These are phyloP conservation scores for Thripadectes ignobilis DNA, from an alignment of 2,797 vertebrate genomes.

Conservation along the genomic window DNA sequence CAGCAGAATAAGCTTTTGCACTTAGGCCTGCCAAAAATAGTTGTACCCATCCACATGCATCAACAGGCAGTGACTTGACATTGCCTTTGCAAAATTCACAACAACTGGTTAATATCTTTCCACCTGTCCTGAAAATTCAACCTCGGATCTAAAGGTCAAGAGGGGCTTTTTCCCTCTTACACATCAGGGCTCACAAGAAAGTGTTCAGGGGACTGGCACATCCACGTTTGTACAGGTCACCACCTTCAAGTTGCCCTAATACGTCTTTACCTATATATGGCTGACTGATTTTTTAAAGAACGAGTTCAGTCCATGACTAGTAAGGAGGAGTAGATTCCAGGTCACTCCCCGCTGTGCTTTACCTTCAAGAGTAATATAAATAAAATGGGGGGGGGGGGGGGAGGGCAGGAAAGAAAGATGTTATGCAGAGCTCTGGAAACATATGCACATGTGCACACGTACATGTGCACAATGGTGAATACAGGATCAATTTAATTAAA, in stretches of 20 bases:
- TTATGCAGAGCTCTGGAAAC: neutral
- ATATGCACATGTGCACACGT: fast-evolving
- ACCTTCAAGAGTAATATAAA: neutral
- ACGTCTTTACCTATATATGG: neutral
- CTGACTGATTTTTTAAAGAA: neutral
- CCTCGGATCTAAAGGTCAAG: neutral
- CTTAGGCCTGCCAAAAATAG: neutral
- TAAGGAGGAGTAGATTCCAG: neutral
- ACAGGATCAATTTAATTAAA: neutral
- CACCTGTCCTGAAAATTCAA: neutral
- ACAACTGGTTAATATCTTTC: neutral
- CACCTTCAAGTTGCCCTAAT: neutral
- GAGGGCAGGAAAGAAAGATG: fast-evolving
- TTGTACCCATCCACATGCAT: no score
- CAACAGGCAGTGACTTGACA: neutral
- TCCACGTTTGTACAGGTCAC: neutral
- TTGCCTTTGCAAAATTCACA: neutral
- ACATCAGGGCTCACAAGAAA: neutral
- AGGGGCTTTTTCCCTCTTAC: neutral
- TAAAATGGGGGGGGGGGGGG: neutral
- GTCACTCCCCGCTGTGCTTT: fast-evolving
- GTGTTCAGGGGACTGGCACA: neutral
- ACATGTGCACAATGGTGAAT: fast-evolving
- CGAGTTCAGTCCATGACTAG: neutral
- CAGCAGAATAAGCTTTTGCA: neutral